A percentile compares a stretch with the other conserved stretches of the same genome.
These are phyloP conservation scores for Caenorhabditis uteleia DNA, from an alignment of 2,888 invertebrate genomes.

Conservation along the genomic window DNA sequence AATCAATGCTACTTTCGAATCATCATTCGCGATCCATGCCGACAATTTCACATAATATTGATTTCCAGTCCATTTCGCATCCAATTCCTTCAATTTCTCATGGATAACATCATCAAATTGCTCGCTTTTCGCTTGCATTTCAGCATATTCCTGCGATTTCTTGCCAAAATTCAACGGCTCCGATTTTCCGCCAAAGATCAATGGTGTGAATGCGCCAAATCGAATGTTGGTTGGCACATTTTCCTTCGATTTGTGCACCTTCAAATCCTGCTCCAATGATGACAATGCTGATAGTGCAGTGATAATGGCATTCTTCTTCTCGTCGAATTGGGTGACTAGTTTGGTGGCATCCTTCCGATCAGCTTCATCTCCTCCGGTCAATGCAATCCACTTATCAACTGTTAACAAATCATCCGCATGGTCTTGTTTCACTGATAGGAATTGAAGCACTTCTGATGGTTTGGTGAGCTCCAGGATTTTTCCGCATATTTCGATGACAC, in stretches of 20 bases:
- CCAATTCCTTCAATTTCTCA: slow-evolving; percentile 20
- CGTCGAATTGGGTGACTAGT: slow-evolving; percentile 75
- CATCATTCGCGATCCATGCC: slow-evolving; percentile 82
- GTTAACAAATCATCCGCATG: slow-evolving; percentile 39
- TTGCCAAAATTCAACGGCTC: slow-evolving; percentile 4
- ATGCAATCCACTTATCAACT: slow-evolving; percentile 36
- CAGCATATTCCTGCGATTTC: slow-evolving; percentile 7
- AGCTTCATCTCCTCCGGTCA: slow-evolving; percentile 78
- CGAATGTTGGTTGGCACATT: slow-evolving; percentile 16
- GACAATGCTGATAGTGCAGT: slow-evolving; percentile 49
- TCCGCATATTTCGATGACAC: slow-evolving; percentile 76
- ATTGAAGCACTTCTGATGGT: slow-evolving; percentile 70
- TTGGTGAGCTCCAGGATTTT: slow-evolving; percentile 80
- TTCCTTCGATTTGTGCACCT: slow-evolving; percentile 23
- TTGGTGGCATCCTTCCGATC: slow-evolving; percentile 73
- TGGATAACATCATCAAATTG: slow-evolving; percentile 74
- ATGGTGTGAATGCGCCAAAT: slow-evolving; percentile 26
- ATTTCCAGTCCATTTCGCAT: slow-evolving; percentile 18
- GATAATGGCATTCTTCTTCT: slow-evolving; percentile 79
- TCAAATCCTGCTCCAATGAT: slow-evolving; percentile 34
- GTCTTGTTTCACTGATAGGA: slow-evolving; percentile 39
- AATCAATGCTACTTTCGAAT: slow-evolving; percentile 82
- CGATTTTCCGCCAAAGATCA: slow-evolving; percentile 36
- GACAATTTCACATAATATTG: slow-evolving; percentile 73
- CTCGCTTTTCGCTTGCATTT: slow-evolving; percentile 20